Conservation (phyloP, 1,140 invertebrate species). For the Antheraea pernyi region DNA sequence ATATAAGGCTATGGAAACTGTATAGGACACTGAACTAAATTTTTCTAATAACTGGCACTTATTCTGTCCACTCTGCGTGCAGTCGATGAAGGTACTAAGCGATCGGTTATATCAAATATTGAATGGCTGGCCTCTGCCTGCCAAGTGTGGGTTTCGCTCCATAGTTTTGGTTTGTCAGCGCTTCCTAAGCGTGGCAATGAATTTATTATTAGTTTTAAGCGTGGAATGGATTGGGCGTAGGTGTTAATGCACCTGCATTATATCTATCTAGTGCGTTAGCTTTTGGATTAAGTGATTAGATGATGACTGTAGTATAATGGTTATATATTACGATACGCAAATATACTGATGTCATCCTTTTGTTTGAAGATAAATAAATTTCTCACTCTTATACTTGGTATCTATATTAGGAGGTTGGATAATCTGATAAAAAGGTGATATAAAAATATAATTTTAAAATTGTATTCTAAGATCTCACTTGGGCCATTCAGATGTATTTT, state of each 20-base stretch:
- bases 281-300: conserved; percentile 1
- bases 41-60: conserved; percentile 40
- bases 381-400: not conserved
- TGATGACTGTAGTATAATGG: not conserved
- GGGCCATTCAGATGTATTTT: too few species aligned
- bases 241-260: not conserved
- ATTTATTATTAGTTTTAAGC: conserved; percentile 55
- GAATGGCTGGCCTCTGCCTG: conserved; percentile 49
- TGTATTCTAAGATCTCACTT: not conserved
- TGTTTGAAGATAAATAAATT: not conserved
- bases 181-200: conserved; percentile 73
- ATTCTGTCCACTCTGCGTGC: conserved; percentile 49
- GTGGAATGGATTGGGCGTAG: conserved; percentile 41
- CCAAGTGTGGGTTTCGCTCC: conserved; percentile 73
- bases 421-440: not conserved
- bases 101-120: conserved; percentile 40
- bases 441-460: not conserved
- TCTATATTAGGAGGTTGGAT: not conserved
- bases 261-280: conserved; percentile 7
- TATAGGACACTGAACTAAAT: conserved; percentile 46
- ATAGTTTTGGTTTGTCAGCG: conserved; percentile 66
- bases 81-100: conserved; percentile 55
- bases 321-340: not conserved
- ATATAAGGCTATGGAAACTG: conserved; percentile 42
- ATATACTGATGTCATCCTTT: conserved; percentile 3